phyloP scores from a whole-genome alignment of 2,113 vertebrate species.

The Manacus vitellinus region DNA sequence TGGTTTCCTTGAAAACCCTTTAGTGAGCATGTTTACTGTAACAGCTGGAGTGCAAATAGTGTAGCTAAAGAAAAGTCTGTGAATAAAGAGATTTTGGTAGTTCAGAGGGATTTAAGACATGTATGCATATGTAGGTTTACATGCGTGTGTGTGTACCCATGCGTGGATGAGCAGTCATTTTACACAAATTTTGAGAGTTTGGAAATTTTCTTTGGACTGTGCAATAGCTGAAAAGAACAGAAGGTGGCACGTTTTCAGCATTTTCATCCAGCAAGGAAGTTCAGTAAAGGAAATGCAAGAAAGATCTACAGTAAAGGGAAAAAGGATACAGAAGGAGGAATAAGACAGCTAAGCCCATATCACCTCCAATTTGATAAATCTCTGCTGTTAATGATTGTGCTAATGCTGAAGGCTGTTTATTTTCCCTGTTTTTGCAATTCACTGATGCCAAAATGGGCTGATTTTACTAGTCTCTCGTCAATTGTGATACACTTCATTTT shows the following conservation, averaged over 20 bases:
- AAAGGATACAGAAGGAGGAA: background rate
- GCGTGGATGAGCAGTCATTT: rapidly evolving
- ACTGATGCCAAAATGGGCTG: background rate
- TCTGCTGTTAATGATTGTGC: background rate
- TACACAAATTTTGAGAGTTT: background rate
- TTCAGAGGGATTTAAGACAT: background rate
- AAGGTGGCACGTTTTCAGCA: background rate
- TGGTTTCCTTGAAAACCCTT: background rate
- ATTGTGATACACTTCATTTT: background rate
- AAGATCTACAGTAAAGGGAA: background rate
- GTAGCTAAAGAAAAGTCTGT: background rate
- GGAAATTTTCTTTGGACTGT: background rate
- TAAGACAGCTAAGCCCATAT: background rate
- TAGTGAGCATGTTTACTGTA: background rate
- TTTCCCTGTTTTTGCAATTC: background rate
- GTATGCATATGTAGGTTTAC: background rate
- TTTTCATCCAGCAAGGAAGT: background rate
- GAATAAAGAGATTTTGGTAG: background rate
- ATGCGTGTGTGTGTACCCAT: background rate
- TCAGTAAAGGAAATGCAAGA: background rate
- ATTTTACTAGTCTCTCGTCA: background rate
- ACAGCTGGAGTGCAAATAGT: background rate
- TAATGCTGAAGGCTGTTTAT: background rate
- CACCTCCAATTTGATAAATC: background rate
- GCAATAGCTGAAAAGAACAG: background rate